Conservation (phyloP, 1,140 invertebrate species). For the Caenorhabditis remanei region DNA sequence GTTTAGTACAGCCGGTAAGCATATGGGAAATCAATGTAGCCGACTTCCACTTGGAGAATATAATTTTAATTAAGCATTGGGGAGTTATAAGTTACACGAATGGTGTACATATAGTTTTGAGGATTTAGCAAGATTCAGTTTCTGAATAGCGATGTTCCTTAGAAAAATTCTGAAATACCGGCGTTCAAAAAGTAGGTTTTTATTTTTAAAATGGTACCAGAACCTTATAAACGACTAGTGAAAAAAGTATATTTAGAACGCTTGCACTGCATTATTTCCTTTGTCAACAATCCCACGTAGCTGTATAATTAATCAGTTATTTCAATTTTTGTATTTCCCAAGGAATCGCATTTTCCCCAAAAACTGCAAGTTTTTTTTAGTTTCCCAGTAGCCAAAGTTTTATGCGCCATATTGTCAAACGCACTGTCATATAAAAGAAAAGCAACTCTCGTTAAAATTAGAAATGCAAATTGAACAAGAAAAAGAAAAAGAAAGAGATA, state of each 20-base stretch:
- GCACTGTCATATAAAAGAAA: background rate
- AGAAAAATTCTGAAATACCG: background rate
- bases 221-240: no score
- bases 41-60: background rate
- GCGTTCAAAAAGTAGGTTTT: background rate
- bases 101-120: background rate
- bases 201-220: no score
- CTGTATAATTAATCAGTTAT: no score
- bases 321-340: no score
- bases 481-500: background rate
- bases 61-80: background rate
- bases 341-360: no score
- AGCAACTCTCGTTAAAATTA: constrained; percentile 41
- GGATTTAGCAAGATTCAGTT: background rate
- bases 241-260: no score
- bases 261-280: no score
- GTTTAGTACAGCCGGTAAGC: constrained; percentile 62
- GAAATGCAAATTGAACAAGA: constrained; percentile 33
- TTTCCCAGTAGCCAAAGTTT: background rate
- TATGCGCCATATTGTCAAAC: constrained; percentile 26
- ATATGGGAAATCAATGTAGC: background rate
- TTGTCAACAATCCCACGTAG: no score
- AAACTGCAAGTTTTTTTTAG: background rate
- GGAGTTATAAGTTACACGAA: background rate
- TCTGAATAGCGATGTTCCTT: background rate